Percentiles rank a stretch among this genome's conserved stretches.
Conservation (phyloP, 64 coral and sea anemone genomes). For the Astreopora myriophthalma region DNA sequence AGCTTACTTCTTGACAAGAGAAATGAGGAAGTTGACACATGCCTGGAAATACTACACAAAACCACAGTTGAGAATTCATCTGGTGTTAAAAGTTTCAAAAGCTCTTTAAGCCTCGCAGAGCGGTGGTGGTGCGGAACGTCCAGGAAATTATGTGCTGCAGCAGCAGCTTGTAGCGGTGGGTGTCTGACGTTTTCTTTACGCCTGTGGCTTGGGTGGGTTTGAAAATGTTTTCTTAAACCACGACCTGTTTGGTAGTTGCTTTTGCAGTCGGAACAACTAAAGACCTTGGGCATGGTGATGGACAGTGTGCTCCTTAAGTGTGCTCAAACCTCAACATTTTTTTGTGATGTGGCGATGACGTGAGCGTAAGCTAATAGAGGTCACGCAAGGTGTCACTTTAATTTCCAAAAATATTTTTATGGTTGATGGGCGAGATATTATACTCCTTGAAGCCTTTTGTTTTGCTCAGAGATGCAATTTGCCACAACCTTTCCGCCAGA, state of each 20-base stretch:
- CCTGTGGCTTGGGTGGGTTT: background rate
- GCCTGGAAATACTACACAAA: background rate
- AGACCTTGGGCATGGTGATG: conserved; percentile 11
- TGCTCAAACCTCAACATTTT: background rate
- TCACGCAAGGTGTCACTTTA: conserved; percentile 26
- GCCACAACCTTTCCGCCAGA: background rate
- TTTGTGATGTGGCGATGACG: background rate
- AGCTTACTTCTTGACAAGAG: background rate
- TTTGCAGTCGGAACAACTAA: background rate
- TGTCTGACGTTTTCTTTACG: background rate
- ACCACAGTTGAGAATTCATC: conserved; percentile 5
- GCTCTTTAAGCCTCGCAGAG: conserved; percentile 8
- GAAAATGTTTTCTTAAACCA: background rate
- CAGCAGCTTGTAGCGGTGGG: background rate
- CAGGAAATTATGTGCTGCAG: conserved; percentile 23
- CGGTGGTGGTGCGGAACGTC: conserved; percentile 7
- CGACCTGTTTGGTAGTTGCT: background rate
- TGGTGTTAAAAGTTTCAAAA: conserved; percentile 3
- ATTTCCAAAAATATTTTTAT: conserved; percentile 50
- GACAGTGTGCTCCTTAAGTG: background rate
- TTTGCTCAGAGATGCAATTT: background rate
- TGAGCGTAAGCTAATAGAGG: background rate
- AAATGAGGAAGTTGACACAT: conserved; percentile 25
- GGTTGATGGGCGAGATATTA: background rate
- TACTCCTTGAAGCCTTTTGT: background rate